Base-by-base conservation (phyloP, 2,797 vertebrate species). In the Gephyroberyx darwinii region DNA sequence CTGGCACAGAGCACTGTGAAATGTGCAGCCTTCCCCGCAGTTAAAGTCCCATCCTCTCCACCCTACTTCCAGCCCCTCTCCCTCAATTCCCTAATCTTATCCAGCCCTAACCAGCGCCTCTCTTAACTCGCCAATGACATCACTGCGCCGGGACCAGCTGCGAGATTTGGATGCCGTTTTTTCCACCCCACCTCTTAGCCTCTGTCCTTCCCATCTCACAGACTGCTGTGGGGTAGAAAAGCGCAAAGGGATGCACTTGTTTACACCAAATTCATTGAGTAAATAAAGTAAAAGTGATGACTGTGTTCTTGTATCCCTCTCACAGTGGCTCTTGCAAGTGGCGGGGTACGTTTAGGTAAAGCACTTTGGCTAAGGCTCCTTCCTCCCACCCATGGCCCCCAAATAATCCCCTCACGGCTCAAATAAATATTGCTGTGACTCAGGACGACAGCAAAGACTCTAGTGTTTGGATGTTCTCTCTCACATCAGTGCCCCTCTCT, bases 21-120 rank as follows among this genome's bases (percentile, higher is more conserved):
- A 99, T 99, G 96, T 99, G 98, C 93, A 96, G 96, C 92, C 95
- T 99, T 83, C 97, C 97, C 65, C 94, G 95, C 72, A 94, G 95
- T 94, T 99, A 98, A 83, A 77, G 6, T 43, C 53, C 61, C 52
- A 39, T 4, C 52, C 12, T 66, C 37, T 5, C 58, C 39, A 0
- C 66, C 76, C 58, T 4, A 10, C 66, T 14, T 47, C 9, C 2
- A 22, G 22, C 56, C 62, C 51, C 71, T 1, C 5, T 31, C 47
- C 50, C 22, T 16, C 43, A 12, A 16, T 16, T 19, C 10, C 70
- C 67, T 39, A 55, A 75, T 61, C 73, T 47, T 6, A 53, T 70
- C 51, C 47, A 53, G 56, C 13, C 77, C 56, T 22, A 1, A 71
- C 63, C 61, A 10, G 39, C 74, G 52, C 26, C 60, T 35, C 77